phyloP scores from a whole-genome alignment of 2,888 invertebrate species.

The Sinelater perroti region DNA sequence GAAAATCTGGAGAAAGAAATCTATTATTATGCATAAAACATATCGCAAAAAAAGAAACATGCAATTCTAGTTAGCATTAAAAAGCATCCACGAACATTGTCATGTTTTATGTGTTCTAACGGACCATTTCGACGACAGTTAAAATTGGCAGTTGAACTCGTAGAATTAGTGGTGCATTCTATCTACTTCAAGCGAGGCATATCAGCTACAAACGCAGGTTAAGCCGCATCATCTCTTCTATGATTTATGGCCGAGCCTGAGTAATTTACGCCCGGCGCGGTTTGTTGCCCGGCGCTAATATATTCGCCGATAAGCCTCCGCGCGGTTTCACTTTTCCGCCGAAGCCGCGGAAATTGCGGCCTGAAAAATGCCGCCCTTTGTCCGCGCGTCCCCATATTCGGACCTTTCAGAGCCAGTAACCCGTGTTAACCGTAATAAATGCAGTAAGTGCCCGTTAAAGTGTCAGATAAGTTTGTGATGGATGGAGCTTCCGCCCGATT shows the following conservation, averaged over 20 bases:
- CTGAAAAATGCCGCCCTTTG: conserved; percentile 33
- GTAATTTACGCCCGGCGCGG: conserved; percentile 51
- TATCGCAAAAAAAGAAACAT: no score
- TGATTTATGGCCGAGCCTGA: conserved; percentile 51
- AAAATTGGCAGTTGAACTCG: no score
- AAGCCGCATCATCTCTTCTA: conserved; percentile 46
- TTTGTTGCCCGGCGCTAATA: conserved; percentile 50
- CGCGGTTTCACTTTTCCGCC: conserved; percentile 47
- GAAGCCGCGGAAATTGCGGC: conserved; percentile 34
- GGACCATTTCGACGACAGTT: no score
- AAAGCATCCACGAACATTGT: no score
- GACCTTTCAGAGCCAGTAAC: conserved; percentile 30
- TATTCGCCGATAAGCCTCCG: conserved; percentile 47
- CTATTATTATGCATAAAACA: no score
- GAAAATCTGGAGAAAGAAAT: no score
- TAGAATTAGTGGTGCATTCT: no score
- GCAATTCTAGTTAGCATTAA: no score
- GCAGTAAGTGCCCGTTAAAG: conserved; percentile 36
- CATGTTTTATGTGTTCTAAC: no score
- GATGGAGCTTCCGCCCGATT: conserved; percentile 30
- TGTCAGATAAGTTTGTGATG: conserved; percentile 38
- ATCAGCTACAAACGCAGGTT: conserved; percentile 39
- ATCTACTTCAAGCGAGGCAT: conserved; percentile 30
- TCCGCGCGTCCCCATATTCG: conserved; percentile 24
- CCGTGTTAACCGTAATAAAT: conserved; percentile 38